phyloP scores from a whole-genome alignment of 2,113 vertebrate genomes.

The Monarcha castaneiventris region DNA sequence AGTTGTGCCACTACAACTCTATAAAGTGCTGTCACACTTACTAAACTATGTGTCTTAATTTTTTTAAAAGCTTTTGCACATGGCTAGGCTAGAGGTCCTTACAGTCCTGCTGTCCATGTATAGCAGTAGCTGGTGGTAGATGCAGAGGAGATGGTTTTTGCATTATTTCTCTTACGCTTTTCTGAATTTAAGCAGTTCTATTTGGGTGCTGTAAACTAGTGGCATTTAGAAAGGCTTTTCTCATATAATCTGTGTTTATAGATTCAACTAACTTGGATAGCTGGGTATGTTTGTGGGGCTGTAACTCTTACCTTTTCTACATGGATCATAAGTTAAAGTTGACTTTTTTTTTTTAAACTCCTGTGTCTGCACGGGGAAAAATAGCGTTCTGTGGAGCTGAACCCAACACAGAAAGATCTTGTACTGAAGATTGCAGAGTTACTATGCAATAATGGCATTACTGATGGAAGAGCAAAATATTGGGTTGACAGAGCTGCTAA shows the following conservation, averaged over 20 bases:
- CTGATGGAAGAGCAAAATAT: slow-evolving; percentile 89
- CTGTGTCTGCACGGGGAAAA: neutral
- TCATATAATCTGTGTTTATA: neutral
- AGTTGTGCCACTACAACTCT: neutral
- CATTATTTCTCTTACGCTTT: neutral
- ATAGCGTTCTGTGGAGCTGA: slow-evolving; percentile 94
- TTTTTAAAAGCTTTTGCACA: neutral
- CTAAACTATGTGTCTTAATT: neutral
- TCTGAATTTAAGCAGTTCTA: neutral
- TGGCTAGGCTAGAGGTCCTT: neutral
- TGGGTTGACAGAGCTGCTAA: slow-evolving; percentile 96
- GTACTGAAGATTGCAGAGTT: slow-evolving; percentile 95
- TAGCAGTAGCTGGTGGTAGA: neutral
- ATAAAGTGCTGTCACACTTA: neutral
- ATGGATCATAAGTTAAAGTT: neutral
- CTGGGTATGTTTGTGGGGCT: neutral
- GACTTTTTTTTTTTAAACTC: neutral
- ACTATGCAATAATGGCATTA: slow-evolving; percentile 81
- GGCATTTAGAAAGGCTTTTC: neutral
- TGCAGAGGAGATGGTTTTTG: neutral
- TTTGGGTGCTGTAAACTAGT: neutral
- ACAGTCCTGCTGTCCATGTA: rapidly evolving
- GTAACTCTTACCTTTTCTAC: neutral
- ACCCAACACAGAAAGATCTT: slow-evolving; percentile 91
- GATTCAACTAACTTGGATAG: neutral